Evolutionary conservation across 1,140 invertebrate genomes (phyloP), one percentile per base, ranked within the genome.

Genomic region (Glossosoma conforme): DNA sequence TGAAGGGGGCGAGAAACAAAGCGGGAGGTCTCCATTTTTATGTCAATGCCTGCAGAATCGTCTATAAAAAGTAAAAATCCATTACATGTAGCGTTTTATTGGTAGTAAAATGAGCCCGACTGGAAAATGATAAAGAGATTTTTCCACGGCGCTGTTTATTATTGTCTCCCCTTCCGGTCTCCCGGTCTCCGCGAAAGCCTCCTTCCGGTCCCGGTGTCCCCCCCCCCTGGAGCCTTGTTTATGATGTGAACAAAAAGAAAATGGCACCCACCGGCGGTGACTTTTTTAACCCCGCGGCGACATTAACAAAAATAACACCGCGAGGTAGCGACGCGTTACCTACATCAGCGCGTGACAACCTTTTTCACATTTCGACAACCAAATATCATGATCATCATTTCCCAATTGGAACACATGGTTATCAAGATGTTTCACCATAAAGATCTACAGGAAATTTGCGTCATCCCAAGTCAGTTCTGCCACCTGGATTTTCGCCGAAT

Each of bases 41-140:
- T n/a, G n/a, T n/a, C n/a, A n/a, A n/a, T n/a, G 5, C n/a, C 35
- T 8, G 35, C 8, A 22, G 21, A 38, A n/a, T 43, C 11, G 41
- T 17, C 24, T 28, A 43, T 43, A 43, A 43, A 43, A 43, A 13
- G 41, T 43, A 43, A 43, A 43, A 43, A 43, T 43, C 18, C 41
- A 43, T 43, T 43, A 43, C n/a, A 43, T 13, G n/a, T 28, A 43
- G 25, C 18, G 18, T 43, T 43, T 43, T 43, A 43, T 43, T 11
- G 41, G 41, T 43, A 43, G 18, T 43, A 43, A 43, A 43, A 43
- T 8, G 25, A 43, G 11, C 41, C 41, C 18, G 17, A 15, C 18
- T 21, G 21, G 25, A 28, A 43, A 43, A 43, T 43, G 41, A 43
- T 43, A 43, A 24, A 36, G 35, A 43, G 41, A 43, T 43, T 43